Evolutionary conservation across 92 coral and sea anemone genomes (phyloP).

Genomic region (Epizoanthus stellaris): DNA sequence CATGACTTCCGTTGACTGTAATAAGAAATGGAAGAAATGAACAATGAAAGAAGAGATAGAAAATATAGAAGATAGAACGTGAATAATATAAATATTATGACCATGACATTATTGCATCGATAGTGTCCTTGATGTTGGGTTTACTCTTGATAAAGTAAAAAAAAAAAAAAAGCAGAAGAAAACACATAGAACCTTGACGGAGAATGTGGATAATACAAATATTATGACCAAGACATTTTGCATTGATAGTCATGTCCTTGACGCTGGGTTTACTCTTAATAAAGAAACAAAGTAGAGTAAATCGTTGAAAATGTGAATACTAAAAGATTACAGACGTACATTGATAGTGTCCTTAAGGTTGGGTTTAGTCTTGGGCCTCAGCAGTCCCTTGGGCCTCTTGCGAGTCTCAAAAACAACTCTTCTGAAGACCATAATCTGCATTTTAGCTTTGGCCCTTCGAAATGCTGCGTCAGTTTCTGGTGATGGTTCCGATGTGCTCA

Average conservation of each 20-base stretch:
- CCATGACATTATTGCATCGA: background rate
- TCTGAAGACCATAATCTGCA: slow-evolving; percentile 90
- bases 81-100: background rate
- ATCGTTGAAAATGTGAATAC: background rate
- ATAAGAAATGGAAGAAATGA: background rate
- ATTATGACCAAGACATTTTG: background rate
- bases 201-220: too few species aligned
- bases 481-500: slow-evolving; percentile 88
- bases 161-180: too few species aligned
- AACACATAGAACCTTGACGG: too few species aligned
- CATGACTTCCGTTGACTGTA: too few species aligned
- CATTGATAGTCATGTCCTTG: background rate
- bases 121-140: background rate
- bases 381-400: slow-evolving; percentile 92
- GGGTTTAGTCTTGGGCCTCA: slow-evolving; percentile 94
- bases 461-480: slow-evolving; percentile 81
- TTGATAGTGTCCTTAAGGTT: slow-evolving; percentile 87
- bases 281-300: background rate
- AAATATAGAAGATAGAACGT: background rate
- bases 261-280: background rate
- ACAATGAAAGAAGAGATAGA: background rate
- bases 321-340: too few species aligned
- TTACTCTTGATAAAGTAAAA: background rate
- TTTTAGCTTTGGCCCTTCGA: slow-evolving; percentile 88
- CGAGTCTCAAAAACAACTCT: slow-evolving; percentile 96